Evolutionary conservation across 1,140 invertebrate species (phyloP).

Genomic region (Temnothorax longispinosus): DNA sequence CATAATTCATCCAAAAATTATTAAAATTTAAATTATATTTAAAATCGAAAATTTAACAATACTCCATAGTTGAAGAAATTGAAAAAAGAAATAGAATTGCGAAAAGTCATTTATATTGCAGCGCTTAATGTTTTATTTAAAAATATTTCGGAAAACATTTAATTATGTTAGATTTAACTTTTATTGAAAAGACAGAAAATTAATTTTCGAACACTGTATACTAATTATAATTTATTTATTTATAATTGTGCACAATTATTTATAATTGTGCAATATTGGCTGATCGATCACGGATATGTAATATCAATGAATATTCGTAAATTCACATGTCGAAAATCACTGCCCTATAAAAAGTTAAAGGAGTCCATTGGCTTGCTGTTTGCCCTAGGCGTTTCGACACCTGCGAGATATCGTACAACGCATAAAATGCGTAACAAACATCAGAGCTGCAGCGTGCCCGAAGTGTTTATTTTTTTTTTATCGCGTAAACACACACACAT

Average conservation of each 20-base stretch:
- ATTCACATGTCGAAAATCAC: not conserved
- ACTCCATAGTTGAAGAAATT: not conserved
- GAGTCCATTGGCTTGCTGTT: not conserved
- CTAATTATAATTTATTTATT: conserved; percentile 6
- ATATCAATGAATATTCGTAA: not conserved
- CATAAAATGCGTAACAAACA: conserved; percentile 30
- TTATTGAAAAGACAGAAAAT: not conserved
- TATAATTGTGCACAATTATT: not conserved
- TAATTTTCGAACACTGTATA: too few relatives aligned
- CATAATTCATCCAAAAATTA: not conserved
- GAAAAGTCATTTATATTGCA: not conserved
- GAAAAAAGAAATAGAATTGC: not conserved
- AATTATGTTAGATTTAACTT: not conserved
- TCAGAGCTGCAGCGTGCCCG: not conserved
- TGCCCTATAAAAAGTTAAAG: not conserved
- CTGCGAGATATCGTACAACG: conserved; percentile 7
- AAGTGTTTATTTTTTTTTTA: conserved; percentile 55
- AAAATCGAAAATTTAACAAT: conserved; percentile 6
- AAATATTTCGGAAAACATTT: conserved; percentile 11
- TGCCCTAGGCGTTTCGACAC: conserved; percentile 11
- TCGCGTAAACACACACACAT: conserved; percentile 12
- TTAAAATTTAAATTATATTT: conserved; percentile 18
- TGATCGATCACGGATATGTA: not conserved
- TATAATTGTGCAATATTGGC: not conserved
- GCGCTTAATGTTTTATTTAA: not conserved